These are phyloP conservation scores for Andrena bicolor DNA, from an alignment of 2,888 invertebrate genomes.

Conservation along the genomic window DNA sequence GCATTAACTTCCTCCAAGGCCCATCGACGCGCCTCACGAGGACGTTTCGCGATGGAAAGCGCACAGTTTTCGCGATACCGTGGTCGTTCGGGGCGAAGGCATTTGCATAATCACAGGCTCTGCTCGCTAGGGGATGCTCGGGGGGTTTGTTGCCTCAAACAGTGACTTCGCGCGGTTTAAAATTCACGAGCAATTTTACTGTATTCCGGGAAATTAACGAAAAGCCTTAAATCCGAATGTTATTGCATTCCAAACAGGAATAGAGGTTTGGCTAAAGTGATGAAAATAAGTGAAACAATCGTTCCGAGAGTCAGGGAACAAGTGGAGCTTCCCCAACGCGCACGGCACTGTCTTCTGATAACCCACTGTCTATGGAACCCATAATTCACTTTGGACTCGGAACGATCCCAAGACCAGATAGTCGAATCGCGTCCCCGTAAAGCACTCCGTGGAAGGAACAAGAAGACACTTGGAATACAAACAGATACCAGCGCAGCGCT, in stretches of 20 bases:
- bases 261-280: no score
- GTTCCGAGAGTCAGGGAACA: no score
- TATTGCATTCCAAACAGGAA: no score
- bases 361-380: neutral
- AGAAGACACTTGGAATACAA: constrained; percentile 1
- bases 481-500: neutral
- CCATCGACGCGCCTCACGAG: constrained; percentile 15
- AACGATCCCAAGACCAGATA: neutral
- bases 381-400: neutral
- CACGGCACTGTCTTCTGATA: neutral
- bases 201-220: no score
- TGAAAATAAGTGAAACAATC: no score
- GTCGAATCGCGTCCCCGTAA: neutral
- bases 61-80: no score
- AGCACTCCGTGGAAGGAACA: neutral
- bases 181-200: no score
- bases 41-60: constrained; percentile 10
- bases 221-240: no score
- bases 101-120: neutral
- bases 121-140: neutral
- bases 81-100: constrained; percentile 16
- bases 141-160: neutral
- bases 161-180: neutral
- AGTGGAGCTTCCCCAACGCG: neutral
- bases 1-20: constrained; percentile 34